These are phyloP conservation scores for Scytalopus superciliaris DNA, from an alignment of 2,113 vertebrate genomes.

Conservation along the genomic window DNA sequence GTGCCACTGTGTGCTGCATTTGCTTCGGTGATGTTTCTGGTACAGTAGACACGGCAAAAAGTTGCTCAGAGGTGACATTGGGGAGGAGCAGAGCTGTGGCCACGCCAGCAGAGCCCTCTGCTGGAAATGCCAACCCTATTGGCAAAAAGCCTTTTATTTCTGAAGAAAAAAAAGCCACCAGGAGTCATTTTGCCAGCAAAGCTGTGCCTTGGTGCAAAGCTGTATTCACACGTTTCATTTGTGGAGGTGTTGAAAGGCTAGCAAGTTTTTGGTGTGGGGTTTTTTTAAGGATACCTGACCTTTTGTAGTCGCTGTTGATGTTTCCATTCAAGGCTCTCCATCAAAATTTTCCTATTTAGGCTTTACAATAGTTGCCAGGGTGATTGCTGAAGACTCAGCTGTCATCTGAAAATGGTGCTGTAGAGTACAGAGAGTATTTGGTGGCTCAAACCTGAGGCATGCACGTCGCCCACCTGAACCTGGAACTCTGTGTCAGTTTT, in stretches of 20 bases:
- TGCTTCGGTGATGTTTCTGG: conserved; percentile 10
- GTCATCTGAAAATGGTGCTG: background rate
- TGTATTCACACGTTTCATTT: background rate
- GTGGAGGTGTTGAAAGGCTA: background rate
- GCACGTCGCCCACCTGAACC: background rate
- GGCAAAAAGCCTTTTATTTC: background rate
- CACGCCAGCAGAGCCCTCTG: conserved; percentile 52
- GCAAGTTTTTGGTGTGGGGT: background rate
- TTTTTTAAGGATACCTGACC: background rate
- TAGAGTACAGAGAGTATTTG: background rate
- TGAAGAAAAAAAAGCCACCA: background rate
- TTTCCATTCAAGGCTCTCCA: background rate
- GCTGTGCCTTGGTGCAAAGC: background rate
- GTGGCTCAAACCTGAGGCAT: background rate
- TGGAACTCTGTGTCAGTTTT: background rate
- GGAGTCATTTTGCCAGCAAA: background rate
- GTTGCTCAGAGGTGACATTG: background rate
- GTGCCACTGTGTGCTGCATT: background rate
- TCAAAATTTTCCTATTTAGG: background rate
- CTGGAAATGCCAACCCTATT: background rate
- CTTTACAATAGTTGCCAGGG: background rate
- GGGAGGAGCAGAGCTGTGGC: background rate
- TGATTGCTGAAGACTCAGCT: background rate
- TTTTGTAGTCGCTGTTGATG: background rate
- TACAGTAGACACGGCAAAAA: background rate